These are phyloP conservation scores for Pachyramphus minor DNA, from an alignment of 2,113 vertebrate genomes.

Conservation along the genomic window DNA sequence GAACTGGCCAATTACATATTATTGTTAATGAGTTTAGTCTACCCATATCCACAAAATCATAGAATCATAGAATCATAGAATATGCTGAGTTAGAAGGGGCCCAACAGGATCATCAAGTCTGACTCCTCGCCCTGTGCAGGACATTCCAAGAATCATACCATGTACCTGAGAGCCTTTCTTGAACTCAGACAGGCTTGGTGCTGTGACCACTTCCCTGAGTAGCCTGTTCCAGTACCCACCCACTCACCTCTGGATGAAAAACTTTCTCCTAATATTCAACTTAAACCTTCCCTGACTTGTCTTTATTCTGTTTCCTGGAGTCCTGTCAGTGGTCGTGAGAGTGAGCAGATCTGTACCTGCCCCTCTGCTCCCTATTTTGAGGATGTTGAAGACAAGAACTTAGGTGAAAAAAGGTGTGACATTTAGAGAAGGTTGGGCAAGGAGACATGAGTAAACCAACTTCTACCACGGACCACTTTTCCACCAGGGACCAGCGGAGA, in stretches of 20 bases:
- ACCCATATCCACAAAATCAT: background rate
- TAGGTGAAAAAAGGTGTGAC: background rate
- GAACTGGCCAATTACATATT: background rate
- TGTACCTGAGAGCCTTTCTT: background rate
- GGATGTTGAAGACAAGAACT: background rate
- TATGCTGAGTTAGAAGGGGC: background rate
- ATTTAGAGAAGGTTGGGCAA: background rate
- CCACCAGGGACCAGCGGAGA: background rate
- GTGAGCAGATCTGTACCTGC: background rate
- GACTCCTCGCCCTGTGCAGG: background rate
- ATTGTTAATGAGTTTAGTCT: background rate
- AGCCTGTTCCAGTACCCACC: background rate
- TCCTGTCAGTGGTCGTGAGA: no score
- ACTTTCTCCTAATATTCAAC: background rate
- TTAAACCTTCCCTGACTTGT: background rate
- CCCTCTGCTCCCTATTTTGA: background rate
- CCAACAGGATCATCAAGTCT: background rate
- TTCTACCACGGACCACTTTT: background rate
- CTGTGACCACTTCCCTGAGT: background rate
- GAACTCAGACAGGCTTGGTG: background rate
- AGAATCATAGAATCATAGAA: background rate
- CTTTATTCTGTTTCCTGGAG: background rate
- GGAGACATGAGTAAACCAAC: background rate
- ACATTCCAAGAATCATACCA: background rate
- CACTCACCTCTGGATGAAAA: background rate